These are phyloP conservation scores for Lagopus leucura DNA, from an alignment of 2,113 vertebrate species.

Conservation along the genomic window DNA sequence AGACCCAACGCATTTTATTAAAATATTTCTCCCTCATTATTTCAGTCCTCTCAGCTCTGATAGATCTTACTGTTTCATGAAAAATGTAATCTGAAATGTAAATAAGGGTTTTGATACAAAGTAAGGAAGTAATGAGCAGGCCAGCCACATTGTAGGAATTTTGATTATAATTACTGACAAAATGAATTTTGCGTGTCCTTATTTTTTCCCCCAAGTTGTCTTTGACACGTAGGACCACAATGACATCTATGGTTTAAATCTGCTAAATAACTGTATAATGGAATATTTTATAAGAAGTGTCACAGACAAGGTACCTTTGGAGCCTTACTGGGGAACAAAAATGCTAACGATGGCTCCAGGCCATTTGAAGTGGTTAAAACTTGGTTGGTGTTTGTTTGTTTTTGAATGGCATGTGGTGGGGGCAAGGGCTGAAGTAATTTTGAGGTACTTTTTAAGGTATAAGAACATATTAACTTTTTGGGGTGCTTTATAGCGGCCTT, in stretches of 20 bases:
- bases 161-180: slow-evolving; percentile 90
- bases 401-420: slow-evolving; percentile 2
- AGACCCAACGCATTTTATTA: slow-evolving; percentile 84
- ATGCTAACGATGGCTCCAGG: slow-evolving; percentile 62
- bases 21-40: slow-evolving; percentile 92
- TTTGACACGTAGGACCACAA: slow-evolving; percentile 80
- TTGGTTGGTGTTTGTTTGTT: background rate
- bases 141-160: slow-evolving; percentile 78
- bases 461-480: background rate
- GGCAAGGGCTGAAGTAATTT: background rate
- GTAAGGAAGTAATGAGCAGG: slow-evolving; percentile 88
- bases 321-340: background rate
- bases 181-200: slow-evolving; percentile 77
- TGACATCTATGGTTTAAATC: slow-evolving; percentile 84
- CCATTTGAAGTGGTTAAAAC: slow-evolving; percentile 40
- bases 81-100: slow-evolving; percentile 97
- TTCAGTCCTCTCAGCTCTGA: slow-evolving; percentile 84
- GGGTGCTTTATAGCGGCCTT: background rate
- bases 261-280: slow-evolving; percentile 78
- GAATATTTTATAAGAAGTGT: slow-evolving; percentile 72
- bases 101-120: slow-evolving; percentile 92
- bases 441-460: background rate
- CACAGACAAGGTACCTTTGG: slow-evolving; percentile 7
- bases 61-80: slow-evolving; percentile 89
- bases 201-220: slow-evolving; percentile 77